phyloP scores from a whole-genome alignment of 2,113 vertebrate genomes.

The Notarius lentiginosus region DNA sequence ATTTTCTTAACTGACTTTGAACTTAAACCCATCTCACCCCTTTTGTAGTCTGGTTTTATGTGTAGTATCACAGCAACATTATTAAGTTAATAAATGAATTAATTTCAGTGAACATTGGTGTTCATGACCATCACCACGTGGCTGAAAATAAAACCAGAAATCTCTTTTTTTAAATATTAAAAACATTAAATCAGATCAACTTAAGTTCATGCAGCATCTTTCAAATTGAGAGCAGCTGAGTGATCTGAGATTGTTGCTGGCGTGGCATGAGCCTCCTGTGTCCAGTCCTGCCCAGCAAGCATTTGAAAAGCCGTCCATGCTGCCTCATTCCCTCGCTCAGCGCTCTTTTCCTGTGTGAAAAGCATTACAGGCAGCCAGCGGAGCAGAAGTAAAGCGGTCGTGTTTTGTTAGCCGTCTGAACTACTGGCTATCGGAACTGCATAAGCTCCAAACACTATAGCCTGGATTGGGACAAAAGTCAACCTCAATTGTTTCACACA shows the following conservation, averaged over 20 bases:
- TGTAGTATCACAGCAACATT: conserved; percentile 41
- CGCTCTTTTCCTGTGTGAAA: conserved; percentile 88
- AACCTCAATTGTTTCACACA: conserved; percentile 85
- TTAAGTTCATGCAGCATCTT: not conserved
- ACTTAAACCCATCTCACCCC: conserved; percentile 46
- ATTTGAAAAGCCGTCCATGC: conserved; percentile 71
- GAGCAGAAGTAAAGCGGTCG: conserved; percentile 82
- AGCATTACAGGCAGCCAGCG: conserved; percentile 84
- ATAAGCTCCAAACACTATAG: conserved; percentile 87
- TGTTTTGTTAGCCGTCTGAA: conserved; percentile 95
- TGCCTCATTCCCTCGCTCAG: conserved; percentile 78
- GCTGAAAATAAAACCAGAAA: not conserved
- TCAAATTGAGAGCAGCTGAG: not conserved
- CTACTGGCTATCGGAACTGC: conserved; percentile 86
- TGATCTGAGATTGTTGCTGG: conserved; percentile 13
- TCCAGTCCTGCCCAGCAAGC: conserved; percentile 63
- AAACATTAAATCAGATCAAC: not conserved
- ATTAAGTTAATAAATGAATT: conserved; percentile 49
- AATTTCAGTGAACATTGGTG: conserved; percentile 17
- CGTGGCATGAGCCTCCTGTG: conserved; percentile 50
- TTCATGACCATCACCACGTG: not conserved
- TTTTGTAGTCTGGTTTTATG: conserved; percentile 47
- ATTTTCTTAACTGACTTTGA: conserved; percentile 36
- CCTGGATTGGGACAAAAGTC: conserved; percentile 84
- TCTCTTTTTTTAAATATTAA: not conserved